Evolutionary conservation across 2,888 invertebrate genomes (phyloP), one percentile per base, ranked within the genome.

Genomic region (Steinernema scapterisci): DNA sequence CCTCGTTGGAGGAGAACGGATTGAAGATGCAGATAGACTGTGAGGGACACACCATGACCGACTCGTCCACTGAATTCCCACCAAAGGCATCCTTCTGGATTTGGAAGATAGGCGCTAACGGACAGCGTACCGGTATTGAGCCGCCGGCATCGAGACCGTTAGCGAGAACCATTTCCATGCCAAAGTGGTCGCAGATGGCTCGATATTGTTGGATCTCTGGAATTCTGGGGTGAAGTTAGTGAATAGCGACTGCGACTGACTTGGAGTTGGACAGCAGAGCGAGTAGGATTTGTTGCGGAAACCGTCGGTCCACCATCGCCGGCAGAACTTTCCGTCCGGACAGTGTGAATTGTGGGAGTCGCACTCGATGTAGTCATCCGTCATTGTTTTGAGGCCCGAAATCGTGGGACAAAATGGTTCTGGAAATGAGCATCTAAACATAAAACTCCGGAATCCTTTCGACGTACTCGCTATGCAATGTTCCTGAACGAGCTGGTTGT

Each of bases 11-110:
- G 43, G 52, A 56, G 63, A 74, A 79, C 27, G 79, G 79, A 70
- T 79, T 75, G 73, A 76, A 79, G 25, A 79, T 54, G 70, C 79
- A 79, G n/a, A 72, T 44, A 16, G 79, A 63, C 23, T 74, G 78
- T 7, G 43, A 1, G 1, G 79, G 78, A 63, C 79, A 79, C 13
- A 71, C 23, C 1, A 27, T 25, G 6, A 70, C 27, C 31, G 73
- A 46, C 63, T 71, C 70, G 19, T 43, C 54, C 46, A 19, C 56
- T 25, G 25, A 21, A 11, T 25, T 44, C 5, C 9, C 45, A 19
- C 43, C 23, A 5, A 52, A 38, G 52, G n/a, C 70, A 16, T 52
- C 52, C 19, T 19, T 45, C 31, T 31, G 25, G 11, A 31, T n/a
- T 13, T 1, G 63, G 27, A 38, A 25, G 27, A 43, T 46, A 13